Base-by-base conservation (phyloP, 2,797 vertebrate species). In the Propithecus deckenii region DNA sequence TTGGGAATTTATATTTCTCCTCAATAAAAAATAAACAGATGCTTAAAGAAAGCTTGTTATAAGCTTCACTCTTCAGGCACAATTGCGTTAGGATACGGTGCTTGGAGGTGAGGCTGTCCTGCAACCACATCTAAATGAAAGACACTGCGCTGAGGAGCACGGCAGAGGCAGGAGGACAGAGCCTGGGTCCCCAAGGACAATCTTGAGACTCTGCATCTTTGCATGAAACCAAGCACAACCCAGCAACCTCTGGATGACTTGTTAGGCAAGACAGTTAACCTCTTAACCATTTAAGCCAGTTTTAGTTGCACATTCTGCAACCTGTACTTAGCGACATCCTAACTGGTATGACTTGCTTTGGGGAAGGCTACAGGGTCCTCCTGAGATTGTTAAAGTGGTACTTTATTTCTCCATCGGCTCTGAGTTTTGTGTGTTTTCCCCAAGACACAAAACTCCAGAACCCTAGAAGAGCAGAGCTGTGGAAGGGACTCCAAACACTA, bases 141-240 rank as follows among this genome's bases (percentile, higher is more conserved):
- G 65, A 3, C 10, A 63, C 4, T 1, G 2, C 4, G 7, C 0
- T 46, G 8, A 71, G n/a, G 17, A 76, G 41, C 11, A 46, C 35
- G 17, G 20, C 5, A 50, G 32, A 81, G 38, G 1, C 17, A 57
- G 28, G 52, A 38, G 18, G 13, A 35, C 41, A 63, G 2, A 18
- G 2, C 6, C 1, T 4, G 5, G 12, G 71, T 65, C 43, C 28
- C 23, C 78, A 22, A 38, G 71, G 32, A 43, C 13, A 43, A 4
- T n/a, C 25, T 32, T 32, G 28, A 81, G 13, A 4, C n/a, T 87
- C 17, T 91, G 28, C 22, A 20, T 4, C 78, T 79, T 32, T 89
- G 18, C 28, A n/a, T 12, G 14, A 25, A 74, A 41, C 7, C 5
- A 28, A 10, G 35, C 15, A 23, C 7, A 72, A 15, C 17, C 30